Evolutionary conservation across 2,888 invertebrate species (phyloP), one percentile per base, ranked within the genome.

Genomic region (Caenorhabditis macrosperma): DNA sequence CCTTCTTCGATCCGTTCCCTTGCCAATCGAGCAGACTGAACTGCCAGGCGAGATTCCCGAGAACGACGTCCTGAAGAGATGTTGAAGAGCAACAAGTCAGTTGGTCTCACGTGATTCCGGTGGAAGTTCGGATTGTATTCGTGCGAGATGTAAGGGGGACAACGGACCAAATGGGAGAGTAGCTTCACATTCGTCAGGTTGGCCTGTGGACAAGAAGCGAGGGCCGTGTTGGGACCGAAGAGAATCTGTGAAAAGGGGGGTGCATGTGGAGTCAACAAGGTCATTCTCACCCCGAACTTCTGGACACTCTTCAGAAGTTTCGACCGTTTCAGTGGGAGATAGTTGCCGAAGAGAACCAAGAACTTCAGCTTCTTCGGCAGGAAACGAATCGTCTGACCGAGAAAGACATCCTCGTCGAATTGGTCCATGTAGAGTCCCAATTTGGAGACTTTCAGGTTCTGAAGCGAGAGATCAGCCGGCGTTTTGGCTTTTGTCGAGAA

Each of bases 311-410:
- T 75, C 55, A 78, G 22, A 22, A 48, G 33, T 15, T 78, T 69
- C 60, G 61, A 69, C 28, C 7, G 44, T 33, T 75, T 75, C 50
- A 79, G 28, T n/a, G 59, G 68, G 0, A 67, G 22, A 44, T 67
- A 72, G 41, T 82, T 79, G 3, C 82, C 82, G 52, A 75, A 82
- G 6, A 82, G 41, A 20, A 82, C 76, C 28, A 82, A 20, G 17
- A n/a, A 26, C 20, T 55, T 20, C 63, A 79, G 35, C 54, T 64
- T 66, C 15, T 54, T 72, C 6, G 66, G 52, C n/a, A 76, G 26
- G 28, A 76, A 68, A 0, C 44, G 59, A 0, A 46, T n/a, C n/a
- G 55, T 22, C 22, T 80, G 64, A 17, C 48, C 59, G 26, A 26
- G 22, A 26, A 82, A 82, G 1, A 9, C 24, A 1, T 72, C 72